Base-by-base conservation (phyloP, 2,888 invertebrate species). In the Ennomos erosarius region DNA sequence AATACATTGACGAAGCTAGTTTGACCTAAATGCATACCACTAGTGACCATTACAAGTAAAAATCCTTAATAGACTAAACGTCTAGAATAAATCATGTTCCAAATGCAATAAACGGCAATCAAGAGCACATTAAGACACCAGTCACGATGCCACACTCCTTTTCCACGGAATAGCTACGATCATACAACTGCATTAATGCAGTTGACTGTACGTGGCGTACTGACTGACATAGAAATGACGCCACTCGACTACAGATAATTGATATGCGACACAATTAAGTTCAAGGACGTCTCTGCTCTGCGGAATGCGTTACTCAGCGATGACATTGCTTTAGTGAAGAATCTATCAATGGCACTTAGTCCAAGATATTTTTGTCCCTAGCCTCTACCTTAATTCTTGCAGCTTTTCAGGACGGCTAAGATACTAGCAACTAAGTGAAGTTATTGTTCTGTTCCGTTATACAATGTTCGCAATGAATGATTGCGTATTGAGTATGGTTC, bases 171-270 rank as follows among this genome's bases (percentile, higher is more conserved):
- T 55, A 13, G 37, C 51, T 55, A 38, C 37, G 44, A 34, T 39
- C 36, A 50, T 53, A 36, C 49, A 49, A 59, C 38, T 57, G 55
- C 55, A 59, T 59, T 55, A 46, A 53, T 54, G 54, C 54, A 54
- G 47, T 13, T 26, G 16, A 46, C 42, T 47, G 44, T 48, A 49
- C 54, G 48, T 62, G 64, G 53, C 66, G 59, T 46, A 66, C 59
- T 65, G 57, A 56, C 62, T 62, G 59, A 55, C 54, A 59, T 62
- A 53, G 46, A 45, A 55, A 64, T 59, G 64, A 37, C 51, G 51
- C 37, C 55, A 60, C 26, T 51, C 36, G 38, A 9, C 16, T 49
- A 12, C 38, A 12, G 48, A 10, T 47, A 10, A 12, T 48, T 48
- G 45, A 11, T 50, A 62, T 53, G 52, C 38, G 49, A 47, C 55